These are phyloP conservation scores for Eledone cirrhosa DNA, from an alignment of 2,888 invertebrate genomes.

Conservation along the genomic window DNA sequence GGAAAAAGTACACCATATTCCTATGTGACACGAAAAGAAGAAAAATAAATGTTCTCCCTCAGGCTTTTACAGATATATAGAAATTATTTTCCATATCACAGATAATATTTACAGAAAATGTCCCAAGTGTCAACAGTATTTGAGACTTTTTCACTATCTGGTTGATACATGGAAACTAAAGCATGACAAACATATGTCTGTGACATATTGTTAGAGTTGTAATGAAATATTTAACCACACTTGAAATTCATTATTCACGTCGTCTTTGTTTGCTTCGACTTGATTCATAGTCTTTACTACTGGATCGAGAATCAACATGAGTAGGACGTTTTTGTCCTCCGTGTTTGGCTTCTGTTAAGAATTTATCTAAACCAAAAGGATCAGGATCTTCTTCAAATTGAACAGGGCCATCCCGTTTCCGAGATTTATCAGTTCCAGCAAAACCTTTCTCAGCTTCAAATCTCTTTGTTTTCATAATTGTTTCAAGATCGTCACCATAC, in stretches of 20 bases:
- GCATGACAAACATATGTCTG: too few species aligned
- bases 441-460: constrained; percentile 99
- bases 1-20: too few species aligned
- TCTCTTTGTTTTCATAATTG: constrained; percentile 85
- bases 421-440: constrained; percentile 82
- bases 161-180: too few species aligned
- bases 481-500: constrained; percentile 89
- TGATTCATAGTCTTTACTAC: constrained; percentile 54
- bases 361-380: constrained; percentile 97
- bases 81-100: too few species aligned
- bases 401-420: constrained; percentile 75
- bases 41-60: too few species aligned
- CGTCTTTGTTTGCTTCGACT: constrained; percentile 53
- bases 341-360: constrained; percentile 95
- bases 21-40: too few species aligned
- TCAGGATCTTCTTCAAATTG: constrained; percentile 89
- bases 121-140: too few species aligned
- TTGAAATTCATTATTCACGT: constrained; percentile 44
- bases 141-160: too few species aligned
- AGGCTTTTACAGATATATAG: too few species aligned
- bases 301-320: constrained; percentile 56
- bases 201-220: too few species aligned
- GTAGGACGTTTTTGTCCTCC: constrained; percentile 67
- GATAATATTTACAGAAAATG: too few species aligned
- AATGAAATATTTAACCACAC: too few species aligned